A percentile compares a stretch with the other conserved stretches of the same genome.
Evolutionary conservation across 2,888 invertebrate genomes (phyloP).

Genomic region (Cerceris rybyensis): DNA sequence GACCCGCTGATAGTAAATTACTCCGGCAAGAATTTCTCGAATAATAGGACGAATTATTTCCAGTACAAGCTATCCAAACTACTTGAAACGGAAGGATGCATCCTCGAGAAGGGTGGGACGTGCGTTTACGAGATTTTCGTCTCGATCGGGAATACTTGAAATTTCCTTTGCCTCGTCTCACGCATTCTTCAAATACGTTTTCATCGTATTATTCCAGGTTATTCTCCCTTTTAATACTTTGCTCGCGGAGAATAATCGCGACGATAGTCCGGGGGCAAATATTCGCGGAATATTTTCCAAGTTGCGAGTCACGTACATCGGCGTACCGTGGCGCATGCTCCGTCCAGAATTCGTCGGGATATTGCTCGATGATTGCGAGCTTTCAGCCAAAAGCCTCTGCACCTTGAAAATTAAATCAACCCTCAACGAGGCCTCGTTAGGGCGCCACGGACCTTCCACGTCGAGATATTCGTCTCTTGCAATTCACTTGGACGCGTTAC

Average conservation of each 20-base stretch:
- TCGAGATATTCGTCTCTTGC: constrained; percentile 20
- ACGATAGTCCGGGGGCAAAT: too few relatives aligned
- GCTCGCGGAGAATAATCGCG: too few relatives aligned
- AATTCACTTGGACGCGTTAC: constrained; percentile 23
- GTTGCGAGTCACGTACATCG: constrained; percentile 51
- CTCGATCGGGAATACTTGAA: neutral
- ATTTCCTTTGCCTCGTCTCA: neutral
- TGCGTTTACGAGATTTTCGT: too few relatives aligned
- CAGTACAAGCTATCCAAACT: too few relatives aligned
- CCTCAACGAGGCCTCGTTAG: constrained; percentile 62
- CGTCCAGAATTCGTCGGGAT: constrained; percentile 23
- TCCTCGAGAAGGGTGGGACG: too few relatives aligned
- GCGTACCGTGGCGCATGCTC: constrained; percentile 1
- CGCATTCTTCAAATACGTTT: neutral
- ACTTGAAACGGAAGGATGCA: too few relatives aligned
- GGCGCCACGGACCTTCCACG: constrained; percentile 30
- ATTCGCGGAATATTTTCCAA: neutral
- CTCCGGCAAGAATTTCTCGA: constrained; percentile 46
- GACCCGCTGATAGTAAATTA: constrained; percentile 40
- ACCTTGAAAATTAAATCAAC: constrained; percentile 58
- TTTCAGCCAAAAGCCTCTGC: constrained; percentile 38
- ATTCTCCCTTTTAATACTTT: neutral
- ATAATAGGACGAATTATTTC: constrained; percentile 27
- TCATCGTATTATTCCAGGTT: neutral
- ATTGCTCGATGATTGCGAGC: constrained; percentile 55